These are phyloP conservation scores for Cabera pusaria DNA, from an alignment of 2,888 invertebrate species.

Conservation along the genomic window DNA sequence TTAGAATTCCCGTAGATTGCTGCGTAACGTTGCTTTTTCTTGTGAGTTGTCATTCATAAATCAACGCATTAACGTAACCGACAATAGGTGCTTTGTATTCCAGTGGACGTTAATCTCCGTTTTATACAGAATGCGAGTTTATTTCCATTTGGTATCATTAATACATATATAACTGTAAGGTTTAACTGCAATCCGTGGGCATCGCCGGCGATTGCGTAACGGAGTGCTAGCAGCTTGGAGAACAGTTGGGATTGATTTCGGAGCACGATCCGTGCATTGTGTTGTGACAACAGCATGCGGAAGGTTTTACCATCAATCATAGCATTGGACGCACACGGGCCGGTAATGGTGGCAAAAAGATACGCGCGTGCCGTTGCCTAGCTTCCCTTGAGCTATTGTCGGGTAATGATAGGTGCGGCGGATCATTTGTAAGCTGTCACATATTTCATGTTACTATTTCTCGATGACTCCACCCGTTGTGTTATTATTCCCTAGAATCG, in stretches of 20 bases:
- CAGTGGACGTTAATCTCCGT: constrained; percentile 12
- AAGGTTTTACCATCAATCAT: constrained; percentile 68
- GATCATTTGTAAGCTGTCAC: constrained; percentile 3
- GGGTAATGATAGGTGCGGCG: constrained; percentile 7
- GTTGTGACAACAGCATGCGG: constrained; percentile 58
- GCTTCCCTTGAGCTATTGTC: constrained; percentile 17
- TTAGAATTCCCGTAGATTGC: constrained; percentile 13
- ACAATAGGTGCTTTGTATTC: constrained; percentile 15
- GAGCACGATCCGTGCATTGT: constrained; percentile 34
- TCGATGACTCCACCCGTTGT: too few relatives aligned
- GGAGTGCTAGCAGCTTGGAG: constrained; percentile 53
- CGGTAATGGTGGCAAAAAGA: constrained; percentile 66
- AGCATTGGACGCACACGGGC: constrained; percentile 53
- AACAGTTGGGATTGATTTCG: constrained; percentile 66
- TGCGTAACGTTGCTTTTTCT: constrained; percentile 8
- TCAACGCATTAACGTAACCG: constrained; percentile 5
- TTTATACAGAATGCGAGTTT: constrained; percentile 22
- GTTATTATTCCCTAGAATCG: too few relatives aligned
- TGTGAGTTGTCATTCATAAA: constrained; percentile 15
- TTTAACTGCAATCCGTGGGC: constrained; percentile 51
- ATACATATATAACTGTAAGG: constrained; percentile 35
- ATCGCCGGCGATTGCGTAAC: constrained; percentile 65
- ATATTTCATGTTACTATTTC: constrained; percentile 5
- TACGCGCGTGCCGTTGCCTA: constrained; percentile 24
- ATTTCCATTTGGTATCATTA: constrained; percentile 26